phyloP scores from a whole-genome alignment of 2,888 invertebrate species.

The Drosophila gaucha region DNA sequence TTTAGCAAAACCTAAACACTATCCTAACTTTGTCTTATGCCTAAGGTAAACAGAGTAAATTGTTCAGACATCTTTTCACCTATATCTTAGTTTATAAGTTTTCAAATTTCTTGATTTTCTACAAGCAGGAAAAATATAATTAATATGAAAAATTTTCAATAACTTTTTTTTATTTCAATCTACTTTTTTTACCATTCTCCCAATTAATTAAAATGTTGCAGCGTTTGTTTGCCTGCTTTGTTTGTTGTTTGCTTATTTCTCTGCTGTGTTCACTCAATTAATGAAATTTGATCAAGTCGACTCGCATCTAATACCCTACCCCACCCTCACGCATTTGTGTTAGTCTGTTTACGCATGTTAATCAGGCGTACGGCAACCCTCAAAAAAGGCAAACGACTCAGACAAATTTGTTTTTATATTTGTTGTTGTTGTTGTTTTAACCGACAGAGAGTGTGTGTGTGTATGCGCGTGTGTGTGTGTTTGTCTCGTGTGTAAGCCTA shows the following conservation, averaged over 20 bases:
- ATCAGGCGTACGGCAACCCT: conserved; percentile 60
- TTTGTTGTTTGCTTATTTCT: conserved; percentile 46
- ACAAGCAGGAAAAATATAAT: too few relatives aligned
- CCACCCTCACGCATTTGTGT: background rate
- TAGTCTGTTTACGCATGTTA: conserved; percentile 63
- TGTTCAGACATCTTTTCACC: too few relatives aligned
- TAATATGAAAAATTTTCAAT: background rate
- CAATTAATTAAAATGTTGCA: conserved; percentile 46
- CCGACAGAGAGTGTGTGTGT: conserved; percentile 25
- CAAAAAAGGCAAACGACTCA: conserved; percentile 45
- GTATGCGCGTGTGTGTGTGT: conserved; percentile 31
- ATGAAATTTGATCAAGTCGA: conserved; percentile 73
- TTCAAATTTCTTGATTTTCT: too few relatives aligned
- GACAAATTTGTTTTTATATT: conserved; percentile 40
- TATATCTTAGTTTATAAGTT: too few relatives aligned
- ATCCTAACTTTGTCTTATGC: too few relatives aligned
- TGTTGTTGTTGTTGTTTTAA: conserved; percentile 28
- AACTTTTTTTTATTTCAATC: background rate
- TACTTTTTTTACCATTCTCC: background rate
- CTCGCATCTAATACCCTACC: background rate
- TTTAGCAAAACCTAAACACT: too few relatives aligned
- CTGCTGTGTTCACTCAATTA: conserved; percentile 69
- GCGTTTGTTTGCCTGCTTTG: conserved; percentile 17
- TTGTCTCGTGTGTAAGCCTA: conserved; percentile 67
- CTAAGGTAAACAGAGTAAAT: too few relatives aligned